Base-by-base conservation (phyloP, 1,140 invertebrate species). In the Phocides pigmalion region DNA sequence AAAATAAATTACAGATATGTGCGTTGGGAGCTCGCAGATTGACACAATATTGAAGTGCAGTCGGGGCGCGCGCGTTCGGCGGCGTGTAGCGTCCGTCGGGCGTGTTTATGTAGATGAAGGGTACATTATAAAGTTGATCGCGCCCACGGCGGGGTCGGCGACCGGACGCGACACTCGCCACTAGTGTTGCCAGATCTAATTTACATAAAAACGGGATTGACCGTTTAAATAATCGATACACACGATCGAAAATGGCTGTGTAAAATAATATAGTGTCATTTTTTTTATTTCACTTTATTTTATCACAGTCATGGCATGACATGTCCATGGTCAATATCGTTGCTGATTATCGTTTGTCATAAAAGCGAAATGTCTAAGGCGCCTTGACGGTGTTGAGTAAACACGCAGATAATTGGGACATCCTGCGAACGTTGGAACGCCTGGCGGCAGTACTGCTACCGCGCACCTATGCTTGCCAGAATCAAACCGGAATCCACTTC, bases 71-170 rank as follows among this genome's bases (percentile, higher is more conserved):
- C 19, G 42, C 42, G 37, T 6, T 22, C 3, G n/a, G 17, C 16
- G 16, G 42, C 42, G 42, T 12, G 51, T 14, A 35, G 39, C 51
- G 49, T 56, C 51, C 51, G 35, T 16, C 47, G 51, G 11, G 35
- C 12, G 51, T 54, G 51, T 54, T 39, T 54, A 54, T 54, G 51
- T 54, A 54, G 35, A 54, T 54, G 51, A 54, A 54, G 51, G 51
- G 35, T 54, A 54, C 19, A 17, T 54, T 54, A 54, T 54, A 54
- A 54, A 54, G 51, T 54, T 54, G 51, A 54, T 54, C 51, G 51
- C 51, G 51, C 51, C 51, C 51, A 42, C 51, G 37, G 4, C 37
- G 37, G 51, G 16, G 49, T 51, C 49, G 49, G 9, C 28, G 49
- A 51, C 49, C 49, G 49, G 49, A 37, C 9, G 49, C 49, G 49